These are phyloP conservation scores for Heterocephalus glaber DNA, from an alignment of 2,113 vertebrate genomes.

Conservation along the genomic window DNA sequence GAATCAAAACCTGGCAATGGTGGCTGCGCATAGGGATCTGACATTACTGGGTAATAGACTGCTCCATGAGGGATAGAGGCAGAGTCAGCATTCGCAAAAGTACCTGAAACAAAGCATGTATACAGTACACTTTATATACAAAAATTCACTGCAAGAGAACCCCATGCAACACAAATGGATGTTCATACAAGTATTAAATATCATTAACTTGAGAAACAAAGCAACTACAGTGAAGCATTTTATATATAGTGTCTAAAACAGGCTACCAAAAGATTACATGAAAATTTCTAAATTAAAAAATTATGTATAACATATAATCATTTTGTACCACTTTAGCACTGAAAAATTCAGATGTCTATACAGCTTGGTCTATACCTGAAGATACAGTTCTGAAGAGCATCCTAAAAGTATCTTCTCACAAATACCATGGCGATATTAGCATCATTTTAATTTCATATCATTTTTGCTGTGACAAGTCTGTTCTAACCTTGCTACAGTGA, in stretches of 20 bases:
- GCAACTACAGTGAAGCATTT: neutral
- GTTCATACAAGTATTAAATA: constrained; percentile 19
- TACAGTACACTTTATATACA: neutral
- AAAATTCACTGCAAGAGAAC: constrained; percentile 31
- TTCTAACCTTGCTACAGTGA: neutral
- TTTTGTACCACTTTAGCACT: constrained; percentile 30
- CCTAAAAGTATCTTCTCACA: neutral
- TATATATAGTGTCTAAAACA: neutral
- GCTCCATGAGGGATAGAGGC: constrained; percentile 81
- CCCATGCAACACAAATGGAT: constrained; percentile 2
- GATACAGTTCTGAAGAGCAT: neutral
- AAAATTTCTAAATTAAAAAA: constrained; percentile 9
- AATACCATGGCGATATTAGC: constrained; percentile 11
- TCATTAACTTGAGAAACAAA: constrained; percentile 26
- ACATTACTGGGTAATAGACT: constrained; percentile 88
- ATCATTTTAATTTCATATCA: constrained; percentile 1
- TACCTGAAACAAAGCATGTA: constrained; percentile 83
- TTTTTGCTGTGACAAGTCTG: neutral
- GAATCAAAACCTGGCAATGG: constrained; percentile 89
- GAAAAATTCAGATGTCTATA: neutral
- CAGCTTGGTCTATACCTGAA: neutral
- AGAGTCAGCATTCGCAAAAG: constrained; percentile 85
- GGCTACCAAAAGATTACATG: neutral
- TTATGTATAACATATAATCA: neutral
- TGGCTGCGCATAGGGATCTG: constrained; percentile 87